Evolutionary conservation across 2,113 vertebrate genomes (phyloP), one percentile per base, ranked within the genome.

Genomic region (Oncorhynchus kisutch): DNA sequence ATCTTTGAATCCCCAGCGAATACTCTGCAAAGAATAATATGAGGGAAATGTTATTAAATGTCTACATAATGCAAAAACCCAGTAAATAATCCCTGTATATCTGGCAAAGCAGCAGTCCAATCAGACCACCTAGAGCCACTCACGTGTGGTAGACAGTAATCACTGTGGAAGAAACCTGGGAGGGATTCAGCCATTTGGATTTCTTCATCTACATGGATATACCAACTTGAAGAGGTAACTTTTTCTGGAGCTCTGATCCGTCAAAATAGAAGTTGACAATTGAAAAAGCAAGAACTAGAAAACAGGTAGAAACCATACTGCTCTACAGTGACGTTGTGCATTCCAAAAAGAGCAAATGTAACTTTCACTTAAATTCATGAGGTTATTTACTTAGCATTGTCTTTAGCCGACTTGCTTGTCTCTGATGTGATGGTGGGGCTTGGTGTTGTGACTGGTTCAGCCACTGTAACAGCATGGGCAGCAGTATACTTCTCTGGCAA

Each of bases 101-200:
- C 14, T 18, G 16, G 16, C 39, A 54, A 54, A 54, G 16, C 51
- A 54, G 18, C 1, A 16, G 14, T 13, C 4, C 12, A 54, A 54
- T 54, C 16, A 54, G 51, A 54, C 14, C 16, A 18, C 3, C 12
- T 18, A 54, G n/a, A 67, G 65, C 27, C 7, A 24, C 18, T 54
- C 49, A 89, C 91, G 76, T 84, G 90, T 8, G 89, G 80, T 18
- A 72, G 75, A 14, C 92, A 93, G 78, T 93, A 93, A 80, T 92
- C 88, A 69, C 90, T 89, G 24, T 93, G 92, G 66, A 93, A 93
- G 80, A 92, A 92, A 72, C 89, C 81, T 20, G 91, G 90, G 67
- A 92, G 88, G 8, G 91, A 92, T 3, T 85, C 71, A 7, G 91
- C 90, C 76, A 76, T 90, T 79, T 85, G 78, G 57, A 90, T 74